These are phyloP conservation scores for Rhinogobio ventralis DNA, from an alignment of 2,797 vertebrate genomes.

Conservation along the genomic window DNA sequence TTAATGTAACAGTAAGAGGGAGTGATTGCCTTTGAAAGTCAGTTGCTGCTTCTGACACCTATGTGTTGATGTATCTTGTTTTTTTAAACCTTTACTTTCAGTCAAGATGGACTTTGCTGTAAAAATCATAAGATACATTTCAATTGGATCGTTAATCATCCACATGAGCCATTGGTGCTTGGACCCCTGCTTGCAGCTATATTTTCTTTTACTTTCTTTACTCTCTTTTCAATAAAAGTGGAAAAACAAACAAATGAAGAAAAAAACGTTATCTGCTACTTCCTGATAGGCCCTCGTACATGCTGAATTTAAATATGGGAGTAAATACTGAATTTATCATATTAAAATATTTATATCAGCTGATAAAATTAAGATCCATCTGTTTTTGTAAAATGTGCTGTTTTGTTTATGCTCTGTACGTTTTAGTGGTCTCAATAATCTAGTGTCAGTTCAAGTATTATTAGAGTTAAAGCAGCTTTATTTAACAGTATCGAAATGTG, in stretches of 20 bases:
- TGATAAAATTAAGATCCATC: not conserved
- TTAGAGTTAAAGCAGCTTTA: not conserved
- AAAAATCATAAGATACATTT: not conserved
- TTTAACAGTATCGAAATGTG: not conserved
- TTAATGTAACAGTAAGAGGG: not conserved
- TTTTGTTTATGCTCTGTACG: not conserved
- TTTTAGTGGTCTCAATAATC: not conserved
- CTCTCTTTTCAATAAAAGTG: not conserved
- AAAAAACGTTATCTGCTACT: not conserved
- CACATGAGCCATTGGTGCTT: not conserved
- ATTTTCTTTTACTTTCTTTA: not conserved
- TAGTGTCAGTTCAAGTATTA: slow-evolving; percentile 5
- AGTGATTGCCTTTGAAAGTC: not conserved
- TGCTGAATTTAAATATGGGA: not conserved
- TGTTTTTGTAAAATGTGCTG: not conserved
- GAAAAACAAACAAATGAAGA: not conserved
- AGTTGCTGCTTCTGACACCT: not conserved
- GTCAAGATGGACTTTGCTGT: not conserved
- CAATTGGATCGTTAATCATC: not conserved
- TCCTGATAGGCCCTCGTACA: not conserved
- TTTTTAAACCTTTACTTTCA: not conserved
- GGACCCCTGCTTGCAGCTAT: not conserved
- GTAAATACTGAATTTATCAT: not conserved
- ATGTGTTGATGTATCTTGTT: not conserved
- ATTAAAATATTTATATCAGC: not conserved